Evolutionary conservation across 2,113 vertebrate genomes (phyloP), one percentile per base, ranked within the genome.

Genomic region (Heloderma charlesbogerti): DNA sequence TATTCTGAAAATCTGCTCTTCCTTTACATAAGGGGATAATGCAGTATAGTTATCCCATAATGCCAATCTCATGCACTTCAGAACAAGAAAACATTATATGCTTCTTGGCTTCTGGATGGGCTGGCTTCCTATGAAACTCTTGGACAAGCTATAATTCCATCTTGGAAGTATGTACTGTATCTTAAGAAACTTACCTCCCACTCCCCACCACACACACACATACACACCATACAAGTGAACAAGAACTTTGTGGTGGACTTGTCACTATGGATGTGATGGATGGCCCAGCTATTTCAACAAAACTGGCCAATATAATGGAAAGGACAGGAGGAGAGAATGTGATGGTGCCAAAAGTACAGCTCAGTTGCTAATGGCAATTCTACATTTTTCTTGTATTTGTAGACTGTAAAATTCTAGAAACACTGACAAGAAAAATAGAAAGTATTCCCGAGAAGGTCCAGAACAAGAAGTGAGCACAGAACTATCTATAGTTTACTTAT

Each of bases 11-110:
- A 92, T 95, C 94, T 94, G 87, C 91, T 94, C 0, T 82, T 89
- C 93, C 95, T 96, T 95, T 95, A 95, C 95, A 90, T 94, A 95
- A 96, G 91, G 94, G 31, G n/a, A 91, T 94, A 94, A 95, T 87
- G 94, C 91, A 92, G 48, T 51, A 94, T 90, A 94, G 94, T 91
- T 88, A 94, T 91, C 93, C 88, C 57, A 69, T 40, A 96, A 96
- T 94, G 94, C 94, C 93, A 95, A 40, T 40, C 5, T 77, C 74
- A 77, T 40, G 37, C 74, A 77, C 74, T 77, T n/a, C 40, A 20
- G 18, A 40, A 77, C 13, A 96, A 94, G 87, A 88, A 94, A 95
- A 91, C 69, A 95, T 86, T 88, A 93, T 78, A 95, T 93, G 69
- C 18, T 75, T 84, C 66, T 93, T 96, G 95, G 95, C 94, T 95